Evolutionary conservation across 2,113 vertebrate genomes (phyloP).

Genomic region (Vulpes lagopus): DNA sequence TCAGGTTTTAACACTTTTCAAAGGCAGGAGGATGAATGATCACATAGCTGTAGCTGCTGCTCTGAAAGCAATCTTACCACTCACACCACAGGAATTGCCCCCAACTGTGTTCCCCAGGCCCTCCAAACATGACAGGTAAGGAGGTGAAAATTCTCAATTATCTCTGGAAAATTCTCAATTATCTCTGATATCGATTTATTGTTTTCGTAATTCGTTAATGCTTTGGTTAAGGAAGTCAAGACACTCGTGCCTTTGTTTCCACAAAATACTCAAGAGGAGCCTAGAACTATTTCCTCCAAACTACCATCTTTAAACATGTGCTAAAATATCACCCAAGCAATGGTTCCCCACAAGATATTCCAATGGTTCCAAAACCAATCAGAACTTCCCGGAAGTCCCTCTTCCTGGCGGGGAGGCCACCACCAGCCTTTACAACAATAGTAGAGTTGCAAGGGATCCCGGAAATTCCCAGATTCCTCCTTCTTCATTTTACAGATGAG

Average conservation of each 20-base stretch:
- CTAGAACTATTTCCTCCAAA: neutral
- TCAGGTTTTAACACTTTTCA: neutral
- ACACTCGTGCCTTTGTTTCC: neutral
- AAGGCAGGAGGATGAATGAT: neutral
- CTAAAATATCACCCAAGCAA: neutral
- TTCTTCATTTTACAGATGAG: neutral
- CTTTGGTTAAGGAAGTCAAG: slow-evolving; percentile 30
- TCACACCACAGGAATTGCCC: neutral
- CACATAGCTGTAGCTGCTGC: neutral
- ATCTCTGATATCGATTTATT: neutral
- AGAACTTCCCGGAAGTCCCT: neutral
- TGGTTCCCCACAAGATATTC: neutral
- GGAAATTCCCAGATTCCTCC: neutral
- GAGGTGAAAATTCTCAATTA: neutral
- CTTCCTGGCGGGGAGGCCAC: neutral
- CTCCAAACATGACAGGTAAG: neutral
- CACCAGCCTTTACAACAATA: neutral
- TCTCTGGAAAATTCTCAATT: neutral
- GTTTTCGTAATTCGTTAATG: neutral
- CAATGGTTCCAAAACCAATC: neutral
- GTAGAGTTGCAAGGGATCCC: neutral
- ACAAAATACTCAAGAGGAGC: neutral
- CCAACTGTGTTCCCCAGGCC: neutral
- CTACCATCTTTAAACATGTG: neutral
- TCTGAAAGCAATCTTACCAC: neutral